Percentiles rank a stretch among this genome's conserved stretches.
phyloP scores from a whole-genome alignment of 2,797 vertebrate species.

The Sylvia borin region DNA sequence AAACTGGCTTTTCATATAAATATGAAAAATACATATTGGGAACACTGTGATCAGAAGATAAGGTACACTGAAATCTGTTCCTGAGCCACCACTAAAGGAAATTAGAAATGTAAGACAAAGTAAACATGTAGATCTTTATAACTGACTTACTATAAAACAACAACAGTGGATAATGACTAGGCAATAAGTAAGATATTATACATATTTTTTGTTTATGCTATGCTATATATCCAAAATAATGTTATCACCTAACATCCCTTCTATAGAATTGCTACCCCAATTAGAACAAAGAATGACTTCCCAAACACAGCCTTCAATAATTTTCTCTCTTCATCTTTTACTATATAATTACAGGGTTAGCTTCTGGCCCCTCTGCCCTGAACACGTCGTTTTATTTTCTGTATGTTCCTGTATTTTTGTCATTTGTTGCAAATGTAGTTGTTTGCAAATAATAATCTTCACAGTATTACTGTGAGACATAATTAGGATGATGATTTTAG shows the following conservation, averaged over 20 bases:
- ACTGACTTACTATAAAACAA: background rate
- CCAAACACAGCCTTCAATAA: background rate
- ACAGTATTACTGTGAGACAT: background rate
- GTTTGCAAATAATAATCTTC: background rate
- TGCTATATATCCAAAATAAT: background rate
- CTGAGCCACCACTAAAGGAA: background rate
- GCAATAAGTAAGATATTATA: background rate
- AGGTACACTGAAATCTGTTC: background rate
- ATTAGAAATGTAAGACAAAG: background rate
- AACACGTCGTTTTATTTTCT: fast-evolving
- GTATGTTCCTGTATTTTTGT: background rate
- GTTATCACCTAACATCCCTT: background rate
- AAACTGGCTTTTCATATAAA: background rate
- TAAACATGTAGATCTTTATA: background rate
- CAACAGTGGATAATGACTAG: background rate
- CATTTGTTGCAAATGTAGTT: background rate
- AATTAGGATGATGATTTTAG: background rate
- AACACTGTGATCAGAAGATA: background rate
- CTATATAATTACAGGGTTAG: background rate
- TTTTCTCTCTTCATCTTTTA: background rate
- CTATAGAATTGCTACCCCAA: background rate
- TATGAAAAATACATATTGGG: background rate
- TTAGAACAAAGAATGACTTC: background rate
- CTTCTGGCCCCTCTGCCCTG: background rate
- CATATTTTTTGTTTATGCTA: background rate